A percentile compares a stretch with the other conserved stretches of the same genome.
These are phyloP conservation scores for Aphelinus certus DNA, from an alignment of 1,140 invertebrate species.

Conservation along the genomic window DNA sequence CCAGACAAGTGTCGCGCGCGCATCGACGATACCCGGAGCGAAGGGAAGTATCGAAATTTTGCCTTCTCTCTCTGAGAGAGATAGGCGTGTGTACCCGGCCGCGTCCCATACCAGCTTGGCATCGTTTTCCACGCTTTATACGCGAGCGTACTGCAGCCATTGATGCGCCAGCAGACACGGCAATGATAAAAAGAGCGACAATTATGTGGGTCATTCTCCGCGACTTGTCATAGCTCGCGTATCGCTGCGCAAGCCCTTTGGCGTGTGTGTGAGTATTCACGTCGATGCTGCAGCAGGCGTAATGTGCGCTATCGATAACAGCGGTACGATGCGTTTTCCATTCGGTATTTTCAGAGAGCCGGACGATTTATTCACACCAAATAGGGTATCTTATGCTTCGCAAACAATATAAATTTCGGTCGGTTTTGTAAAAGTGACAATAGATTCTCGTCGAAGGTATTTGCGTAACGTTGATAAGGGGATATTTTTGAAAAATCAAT, in stretches of 20 bases:
- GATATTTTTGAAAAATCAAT: too few relatives aligned
- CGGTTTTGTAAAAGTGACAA: too few relatives aligned
- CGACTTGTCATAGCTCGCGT: background rate
- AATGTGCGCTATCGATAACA: background rate
- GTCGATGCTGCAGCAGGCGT: background rate
- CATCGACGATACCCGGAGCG: background rate
- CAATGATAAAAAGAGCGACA: constrained; percentile 13
- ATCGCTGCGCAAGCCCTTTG: background rate
- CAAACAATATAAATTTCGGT: too few relatives aligned
- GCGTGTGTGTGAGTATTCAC: background rate
- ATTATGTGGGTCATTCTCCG: constrained; percentile 13
- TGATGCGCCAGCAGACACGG: background rate
- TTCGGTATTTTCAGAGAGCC: too few relatives aligned
- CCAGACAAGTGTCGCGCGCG: background rate
- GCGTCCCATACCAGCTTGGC: background rate
- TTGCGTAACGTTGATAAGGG: too few relatives aligned
- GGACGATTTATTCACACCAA: too few relatives aligned
- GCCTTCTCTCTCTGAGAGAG: background rate
- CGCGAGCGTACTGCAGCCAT: background rate
- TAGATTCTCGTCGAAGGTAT: too few relatives aligned
- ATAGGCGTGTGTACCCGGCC: background rate
- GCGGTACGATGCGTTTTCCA: too few relatives aligned
- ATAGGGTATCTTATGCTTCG: too few relatives aligned
- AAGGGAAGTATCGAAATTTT: constrained; percentile 1
- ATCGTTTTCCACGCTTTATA: constrained; percentile 12